Percentiles rank a stretch among this genome's conserved stretches.
These are phyloP conservation scores for Eudasyphora cyanicolor DNA, from an alignment of 2,888 invertebrate species.

Conservation along the genomic window DNA sequence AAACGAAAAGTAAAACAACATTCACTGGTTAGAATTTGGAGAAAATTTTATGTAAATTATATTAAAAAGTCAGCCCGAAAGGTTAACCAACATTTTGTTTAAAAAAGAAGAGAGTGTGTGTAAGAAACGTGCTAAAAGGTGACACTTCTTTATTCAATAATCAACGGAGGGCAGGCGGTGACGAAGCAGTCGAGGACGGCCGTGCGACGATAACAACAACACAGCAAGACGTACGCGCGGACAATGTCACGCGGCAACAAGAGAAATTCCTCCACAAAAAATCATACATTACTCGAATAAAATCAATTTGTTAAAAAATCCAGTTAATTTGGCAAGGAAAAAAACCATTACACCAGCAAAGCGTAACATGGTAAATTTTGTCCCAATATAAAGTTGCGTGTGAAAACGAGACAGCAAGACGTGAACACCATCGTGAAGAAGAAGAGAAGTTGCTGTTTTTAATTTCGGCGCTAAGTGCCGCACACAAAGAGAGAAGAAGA, in stretches of 20 bases:
- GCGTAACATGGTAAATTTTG: too few species aligned
- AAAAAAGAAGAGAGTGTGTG: conserved; percentile 28
- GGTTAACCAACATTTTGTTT: conserved; percentile 36
- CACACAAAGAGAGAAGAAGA: too few species aligned
- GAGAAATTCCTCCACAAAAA: too few species aligned
- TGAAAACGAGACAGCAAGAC: too few species aligned
- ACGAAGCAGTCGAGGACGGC: conserved; percentile 5
- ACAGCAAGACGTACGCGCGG: conserved; percentile 18
- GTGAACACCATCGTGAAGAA: too few species aligned
- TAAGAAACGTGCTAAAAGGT: conserved; percentile 43
- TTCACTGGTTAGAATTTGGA: not conserved
- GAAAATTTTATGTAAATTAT: conserved; percentile 18
- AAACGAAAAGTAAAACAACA: not conserved
- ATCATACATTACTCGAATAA: not conserved
- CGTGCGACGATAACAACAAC: not conserved
- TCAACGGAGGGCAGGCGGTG: not conserved
- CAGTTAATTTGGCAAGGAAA: not conserved
- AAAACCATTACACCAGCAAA: too few species aligned
- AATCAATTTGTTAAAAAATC: not conserved
- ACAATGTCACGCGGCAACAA: not conserved
- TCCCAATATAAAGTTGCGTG: too few species aligned
- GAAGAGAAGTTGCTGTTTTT: too few species aligned
- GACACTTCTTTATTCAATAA: conserved; percentile 10
- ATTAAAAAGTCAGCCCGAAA: conserved; percentile 22
- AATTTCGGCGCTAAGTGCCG: too few species aligned